These are phyloP conservation scores for Galleria mellonella DNA, from an alignment of 1,140 invertebrate species.

Conservation along the genomic window DNA sequence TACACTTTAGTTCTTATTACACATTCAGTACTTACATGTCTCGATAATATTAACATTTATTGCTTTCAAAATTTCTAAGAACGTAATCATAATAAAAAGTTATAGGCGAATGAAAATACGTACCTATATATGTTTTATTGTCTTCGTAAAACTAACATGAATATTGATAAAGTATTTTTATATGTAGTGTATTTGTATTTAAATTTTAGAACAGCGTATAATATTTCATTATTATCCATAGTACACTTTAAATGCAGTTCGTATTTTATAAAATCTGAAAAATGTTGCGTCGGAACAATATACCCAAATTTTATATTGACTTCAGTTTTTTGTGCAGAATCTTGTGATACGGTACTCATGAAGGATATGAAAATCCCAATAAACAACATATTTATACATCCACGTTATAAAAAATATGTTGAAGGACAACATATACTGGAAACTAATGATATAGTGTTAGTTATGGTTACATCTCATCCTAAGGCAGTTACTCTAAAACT, in stretches of 20 bases:
- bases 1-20: too few species aligned
- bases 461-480: not conserved
- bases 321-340: constrained; percentile 29
- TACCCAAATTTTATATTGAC: constrained; percentile 26
- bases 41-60: too few species aligned
- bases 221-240: constrained; percentile 12
- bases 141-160: too few species aligned
- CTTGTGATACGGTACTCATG: constrained; percentile 17
- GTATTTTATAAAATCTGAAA: constrained; percentile 6
- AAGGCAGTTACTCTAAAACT: constrained; percentile 10
- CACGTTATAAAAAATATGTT: constrained; percentile 9
- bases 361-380: constrained; percentile 6
- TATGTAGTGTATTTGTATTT: too few species aligned
- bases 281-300: constrained; percentile 32
- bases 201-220: not conserved
- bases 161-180: too few species aligned
- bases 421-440: not conserved
- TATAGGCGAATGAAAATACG: too few species aligned
- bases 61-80: too few species aligned
- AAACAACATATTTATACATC: constrained; percentile 12
- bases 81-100: too few species aligned
- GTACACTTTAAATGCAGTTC: constrained; percentile 16
- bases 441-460: not conserved
- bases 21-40: too few species aligned
- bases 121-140: too few species aligned